Evolutionary conservation across 1,140 invertebrate genomes (phyloP), one percentile per base, ranked within the genome.

Genomic region (Caerostris darwini): DNA sequence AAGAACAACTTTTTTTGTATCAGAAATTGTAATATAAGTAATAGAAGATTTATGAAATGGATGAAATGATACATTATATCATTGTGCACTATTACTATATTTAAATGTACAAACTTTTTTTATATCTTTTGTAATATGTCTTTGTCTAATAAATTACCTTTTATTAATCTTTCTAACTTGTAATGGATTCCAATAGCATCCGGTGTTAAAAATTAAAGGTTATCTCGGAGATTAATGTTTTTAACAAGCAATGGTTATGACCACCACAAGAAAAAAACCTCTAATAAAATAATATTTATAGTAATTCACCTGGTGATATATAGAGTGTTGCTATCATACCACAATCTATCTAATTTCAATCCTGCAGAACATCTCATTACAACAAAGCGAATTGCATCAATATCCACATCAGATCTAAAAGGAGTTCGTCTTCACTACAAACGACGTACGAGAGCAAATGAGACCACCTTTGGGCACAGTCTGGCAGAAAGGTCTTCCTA

Each of bases 401-500:
- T 19, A 71, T 50, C 50, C 50, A 53, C 34, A 10, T 77, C 10
- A 77, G 50, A 77, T 34, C 10, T 34, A 77, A 53, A 50, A 12
- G 10, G 10, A 77, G 50, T 50, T 77, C 50, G 19, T 77, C 14
- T 77, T 53, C 19, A 2, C 17, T 19, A 7, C 3, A 53, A 58
- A 4, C 54, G 53, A 58, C 19, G 17, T 58, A 85, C 54, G 58
- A 85, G 12, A 8, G 19, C 54, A 85, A 85, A 85, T 56, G 82
- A 3, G 82, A 85, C 82, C 82, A 77, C 71, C 83, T 59, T 85
- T 34, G 17, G 83, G 83, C 83, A 85, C 17, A 19, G n/a, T 57
- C 57, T 59, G 57, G 83, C 54, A 56, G 17, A 4, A 17, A 17
- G 17, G 12, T 85, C 57, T 56, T 4, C 83, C 57, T 57, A 6